phyloP scores from a whole-genome alignment of 2,797 vertebrate genomes.

The Podargus strigoides region DNA sequence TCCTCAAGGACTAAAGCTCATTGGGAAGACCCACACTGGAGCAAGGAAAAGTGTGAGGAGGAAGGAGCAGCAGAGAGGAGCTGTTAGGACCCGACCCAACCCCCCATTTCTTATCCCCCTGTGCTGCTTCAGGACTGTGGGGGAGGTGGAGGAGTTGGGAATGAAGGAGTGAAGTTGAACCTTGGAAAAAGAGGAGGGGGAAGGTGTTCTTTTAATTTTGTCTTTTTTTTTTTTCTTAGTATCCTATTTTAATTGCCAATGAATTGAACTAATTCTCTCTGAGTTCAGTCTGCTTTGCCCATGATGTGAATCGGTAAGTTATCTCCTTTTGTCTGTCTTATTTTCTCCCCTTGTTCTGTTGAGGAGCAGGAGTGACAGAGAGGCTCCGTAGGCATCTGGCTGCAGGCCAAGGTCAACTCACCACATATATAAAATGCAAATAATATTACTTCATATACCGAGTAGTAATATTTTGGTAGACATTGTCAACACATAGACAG shows the following conservation, averaged over 20 bases:
- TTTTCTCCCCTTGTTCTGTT: not conserved
- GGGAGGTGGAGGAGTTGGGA: not conserved
- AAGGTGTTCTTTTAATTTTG: not conserved
- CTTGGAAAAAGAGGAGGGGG: not conserved
- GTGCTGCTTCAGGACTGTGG: not conserved
- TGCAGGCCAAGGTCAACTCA: not conserved
- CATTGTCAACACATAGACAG: not conserved
- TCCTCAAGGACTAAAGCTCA: not conserved
- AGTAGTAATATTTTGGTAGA: not conserved
- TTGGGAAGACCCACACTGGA: not conserved
- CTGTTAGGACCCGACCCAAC: not conserved
- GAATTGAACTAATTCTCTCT: not conserved
- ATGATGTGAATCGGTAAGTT: not conserved
- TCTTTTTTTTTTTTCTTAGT: not conserved
- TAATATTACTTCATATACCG: not conserved
- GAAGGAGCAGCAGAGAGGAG: not conserved
- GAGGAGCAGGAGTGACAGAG: not conserved
- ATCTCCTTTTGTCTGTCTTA: not conserved
- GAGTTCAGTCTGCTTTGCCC: not conserved
- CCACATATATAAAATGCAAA: not conserved
- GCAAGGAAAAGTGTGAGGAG: not conserved
- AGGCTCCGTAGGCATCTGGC: not conserved
- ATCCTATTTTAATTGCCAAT: not conserved
- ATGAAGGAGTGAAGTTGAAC: not conserved
- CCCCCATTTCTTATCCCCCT: too few relatives aligned